Percentiles rank a stretch among this genome's conserved stretches.
These are phyloP conservation scores for Aphelinus certus DNA, from an alignment of 1,140 invertebrate species.

Conservation along the genomic window DNA sequence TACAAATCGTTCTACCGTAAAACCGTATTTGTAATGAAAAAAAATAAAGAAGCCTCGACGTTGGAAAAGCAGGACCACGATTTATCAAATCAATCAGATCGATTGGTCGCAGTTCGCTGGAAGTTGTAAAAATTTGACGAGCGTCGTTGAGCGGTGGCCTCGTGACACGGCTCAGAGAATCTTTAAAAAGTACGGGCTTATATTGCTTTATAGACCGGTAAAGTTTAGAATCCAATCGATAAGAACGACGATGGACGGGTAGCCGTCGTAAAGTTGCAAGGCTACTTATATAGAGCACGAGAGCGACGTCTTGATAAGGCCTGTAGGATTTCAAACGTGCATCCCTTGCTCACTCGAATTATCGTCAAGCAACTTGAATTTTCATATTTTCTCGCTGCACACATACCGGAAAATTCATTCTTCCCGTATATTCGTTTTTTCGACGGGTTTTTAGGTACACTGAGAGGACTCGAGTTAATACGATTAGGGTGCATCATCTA, in stretches of 20 bases:
- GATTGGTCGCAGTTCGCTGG: background rate
- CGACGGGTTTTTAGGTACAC: too few relatives aligned
- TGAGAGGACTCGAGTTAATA: too few relatives aligned
- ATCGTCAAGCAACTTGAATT: too few relatives aligned
- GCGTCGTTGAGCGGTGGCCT: background rate
- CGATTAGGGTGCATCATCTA: too few relatives aligned
- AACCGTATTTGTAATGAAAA: too few relatives aligned
- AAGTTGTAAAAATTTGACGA: conserved; percentile 24
- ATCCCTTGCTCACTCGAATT: too few relatives aligned
- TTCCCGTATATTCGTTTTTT: too few relatives aligned
- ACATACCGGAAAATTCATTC: too few relatives aligned
- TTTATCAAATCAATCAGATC: conserved; percentile 31
- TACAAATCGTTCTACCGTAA: too few relatives aligned
- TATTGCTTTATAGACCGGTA: conserved; percentile 29
- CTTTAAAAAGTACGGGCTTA: conserved; percentile 4
- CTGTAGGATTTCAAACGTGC: background rate
- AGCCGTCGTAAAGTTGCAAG: background rate
- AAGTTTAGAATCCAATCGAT: conserved; percentile 36
- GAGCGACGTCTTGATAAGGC: conserved; percentile 6
- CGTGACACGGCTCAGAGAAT: background rate
- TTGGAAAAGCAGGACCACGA: background rate
- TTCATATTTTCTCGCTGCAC: too few relatives aligned
- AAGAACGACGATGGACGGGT: background rate
- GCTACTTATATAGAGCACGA: background rate
- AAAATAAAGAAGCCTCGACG: too few relatives aligned